These are phyloP conservation scores for Sarcophaga variegata DNA, from an alignment of 2,888 invertebrate genomes.

Conservation along the genomic window DNA sequence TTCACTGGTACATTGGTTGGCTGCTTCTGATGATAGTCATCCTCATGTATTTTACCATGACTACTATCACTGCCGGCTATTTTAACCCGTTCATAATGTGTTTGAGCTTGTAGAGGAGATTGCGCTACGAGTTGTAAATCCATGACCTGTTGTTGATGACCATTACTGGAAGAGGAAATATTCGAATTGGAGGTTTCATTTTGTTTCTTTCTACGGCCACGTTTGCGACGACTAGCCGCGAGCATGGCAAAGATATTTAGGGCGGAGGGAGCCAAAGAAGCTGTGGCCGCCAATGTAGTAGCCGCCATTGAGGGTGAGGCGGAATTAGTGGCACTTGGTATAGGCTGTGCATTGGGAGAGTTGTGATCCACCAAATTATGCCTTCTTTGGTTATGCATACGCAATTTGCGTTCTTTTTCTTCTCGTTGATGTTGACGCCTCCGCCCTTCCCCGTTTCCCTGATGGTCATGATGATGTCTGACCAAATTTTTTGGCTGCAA, in stretches of 20 bases:
- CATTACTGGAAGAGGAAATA: slow-evolving; percentile 23
- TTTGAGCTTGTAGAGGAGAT: slow-evolving; percentile 65
- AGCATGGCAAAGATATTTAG: slow-evolving; percentile 78
- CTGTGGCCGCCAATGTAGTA: slow-evolving; percentile 77
- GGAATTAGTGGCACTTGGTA: slow-evolving; percentile 72
- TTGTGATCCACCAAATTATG: slow-evolving; percentile 29
- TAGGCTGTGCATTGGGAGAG: slow-evolving; percentile 60
- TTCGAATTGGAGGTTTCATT: slow-evolving; percentile 47
- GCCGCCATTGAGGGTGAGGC: slow-evolving; percentile 75
- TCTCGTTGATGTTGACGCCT: slow-evolving; percentile 74
- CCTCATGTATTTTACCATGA: background rate
- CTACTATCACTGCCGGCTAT: slow-evolving; percentile 39
- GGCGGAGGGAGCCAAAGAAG: slow-evolving; percentile 76
- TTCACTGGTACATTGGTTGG: slow-evolving; percentile 53
- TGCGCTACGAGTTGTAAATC: slow-evolving; percentile 77
- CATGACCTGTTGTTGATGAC: slow-evolving; percentile 47
- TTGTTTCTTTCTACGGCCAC: slow-evolving; percentile 78
- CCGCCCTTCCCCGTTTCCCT: slow-evolving; percentile 69
- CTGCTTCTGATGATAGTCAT: background rate
- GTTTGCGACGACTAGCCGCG: slow-evolving; percentile 78
- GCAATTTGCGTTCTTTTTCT: slow-evolving; percentile 72
- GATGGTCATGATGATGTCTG: slow-evolving; percentile 77
- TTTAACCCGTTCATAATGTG: slow-evolving; percentile 55
- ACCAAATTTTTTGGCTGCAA: slow-evolving; percentile 77
- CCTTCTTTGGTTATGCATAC: slow-evolving; percentile 71